phyloP scores from a whole-genome alignment of 2,113 vertebrate genomes.

The Sphaerodactylus townsendi region DNA sequence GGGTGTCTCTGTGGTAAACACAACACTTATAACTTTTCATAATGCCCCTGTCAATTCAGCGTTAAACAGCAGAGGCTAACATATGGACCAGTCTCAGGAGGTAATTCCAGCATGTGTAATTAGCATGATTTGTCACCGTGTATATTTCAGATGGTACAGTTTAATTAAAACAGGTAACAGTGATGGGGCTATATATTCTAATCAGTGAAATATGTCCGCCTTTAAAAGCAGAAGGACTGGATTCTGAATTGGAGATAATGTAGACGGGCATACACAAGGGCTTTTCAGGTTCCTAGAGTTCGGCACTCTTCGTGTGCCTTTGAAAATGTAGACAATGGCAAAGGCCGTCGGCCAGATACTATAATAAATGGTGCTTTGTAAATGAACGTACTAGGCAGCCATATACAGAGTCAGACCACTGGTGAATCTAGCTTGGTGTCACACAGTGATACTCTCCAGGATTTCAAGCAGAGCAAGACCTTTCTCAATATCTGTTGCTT shows the following conservation, averaged over 20 bases:
- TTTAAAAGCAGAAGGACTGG: constrained; percentile 27
- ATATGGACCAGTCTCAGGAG: constrained; percentile 60
- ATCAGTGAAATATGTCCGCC: constrained; percentile 43
- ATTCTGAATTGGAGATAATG: background rate
- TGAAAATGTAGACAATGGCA: background rate
- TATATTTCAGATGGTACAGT: constrained; percentile 58
- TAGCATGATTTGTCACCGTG: constrained; percentile 65
- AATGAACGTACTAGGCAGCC: no score
- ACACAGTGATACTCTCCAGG: no score
- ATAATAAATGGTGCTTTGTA: background rate
- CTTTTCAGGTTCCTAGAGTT: background rate
- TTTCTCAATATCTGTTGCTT: no score
- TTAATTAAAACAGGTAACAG: constrained; percentile 66
- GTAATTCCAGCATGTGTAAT: constrained; percentile 55
- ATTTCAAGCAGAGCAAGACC: no score
- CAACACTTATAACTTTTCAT: constrained; percentile 41
- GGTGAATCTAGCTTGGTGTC: background rate
- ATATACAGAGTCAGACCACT: background rate
- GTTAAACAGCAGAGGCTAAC: constrained; percentile 48
- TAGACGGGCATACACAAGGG: background rate
- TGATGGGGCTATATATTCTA: constrained; percentile 57
- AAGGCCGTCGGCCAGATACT: background rate
- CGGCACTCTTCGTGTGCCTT: background rate
- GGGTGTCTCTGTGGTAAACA: background rate
- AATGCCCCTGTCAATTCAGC: constrained; percentile 40